Base-by-base conservation (phyloP, 2,888 invertebrate genomes). In the Hydriomena furcata region DNA sequence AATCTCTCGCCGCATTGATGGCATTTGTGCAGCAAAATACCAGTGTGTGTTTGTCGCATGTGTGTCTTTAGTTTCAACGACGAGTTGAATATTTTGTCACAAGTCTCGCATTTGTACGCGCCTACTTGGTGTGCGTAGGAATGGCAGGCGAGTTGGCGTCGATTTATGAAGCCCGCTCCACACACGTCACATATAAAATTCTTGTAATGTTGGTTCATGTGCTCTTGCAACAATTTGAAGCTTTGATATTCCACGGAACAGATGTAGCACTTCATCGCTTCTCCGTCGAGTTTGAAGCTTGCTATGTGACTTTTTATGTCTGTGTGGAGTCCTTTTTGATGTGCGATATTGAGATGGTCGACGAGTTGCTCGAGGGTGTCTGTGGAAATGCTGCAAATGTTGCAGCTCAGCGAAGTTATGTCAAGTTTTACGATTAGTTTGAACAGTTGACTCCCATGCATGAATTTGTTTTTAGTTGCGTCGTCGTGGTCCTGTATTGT, bases 361-460 rank as follows among this genome's bases (percentile, higher is more conserved):
- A 68, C 62, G 0, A 82, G 44, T 1, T 51, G 55, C 0, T 72
- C 61, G 0, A 81, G 21, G 12, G 57, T 53, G 1, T 59, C 52
- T 0, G 71, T 34, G 17, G 58, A 23, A 1, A 31, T 34, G 30
- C 52, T 55, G 40, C 86, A 86, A 10, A 80, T 57, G 20, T 62
- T 73, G 42, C 86, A 87, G 8, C 59, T 47, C 0, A 86, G 55
- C 0, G 46, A 60, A 0, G 86, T 83, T 6, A 85, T 76, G 21
- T 87, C 86, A 0, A 86, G 55, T 62, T 79, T 82, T 0, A 79
- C 73, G 7, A 71, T 64, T 59, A 48, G 58, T 35, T 45, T 48
- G 0, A 28, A 32, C 6, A 54, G 13, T n/a, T 34, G 43, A 2
- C 47, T 55, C 0, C 21, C 38, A 11, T 48, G 41, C 34, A 66